A percentile compares a stretch with the other conserved stretches of the same genome.
phyloP scores from a whole-genome alignment of 2,113 vertebrate species.

The sheep (Ovis aries) region DNA sequence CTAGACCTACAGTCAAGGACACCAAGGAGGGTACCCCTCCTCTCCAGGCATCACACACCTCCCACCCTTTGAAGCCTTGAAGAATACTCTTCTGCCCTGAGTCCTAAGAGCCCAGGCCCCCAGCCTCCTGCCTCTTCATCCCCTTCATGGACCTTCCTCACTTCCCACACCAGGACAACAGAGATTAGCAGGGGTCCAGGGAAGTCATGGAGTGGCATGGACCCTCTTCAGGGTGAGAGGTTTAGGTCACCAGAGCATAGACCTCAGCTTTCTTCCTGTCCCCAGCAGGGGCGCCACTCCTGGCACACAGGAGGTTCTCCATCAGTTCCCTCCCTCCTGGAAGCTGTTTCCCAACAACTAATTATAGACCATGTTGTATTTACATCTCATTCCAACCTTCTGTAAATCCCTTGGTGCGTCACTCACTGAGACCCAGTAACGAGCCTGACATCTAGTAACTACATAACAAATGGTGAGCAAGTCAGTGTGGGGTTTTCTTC shows the following conservation, averaged over 20 bases:
- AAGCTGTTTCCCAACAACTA: neutral
- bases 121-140: neutral
- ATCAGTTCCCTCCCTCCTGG: neutral
- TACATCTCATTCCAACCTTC: neutral
- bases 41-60: neutral
- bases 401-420: neutral
- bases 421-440: too few relatives aligned
- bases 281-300: neutral
- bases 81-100: neutral
- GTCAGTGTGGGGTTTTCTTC: neutral
- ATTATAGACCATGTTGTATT: neutral
- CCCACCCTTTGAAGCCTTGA: neutral
- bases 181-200: too few relatives aligned
- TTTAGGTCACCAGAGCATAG: neutral
- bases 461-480: neutral
- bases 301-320: neutral
- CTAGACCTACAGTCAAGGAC: neutral
- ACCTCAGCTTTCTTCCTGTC: neutral
- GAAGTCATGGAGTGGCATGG: accelerated
- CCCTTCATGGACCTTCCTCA: too few relatives aligned
- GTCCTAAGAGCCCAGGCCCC: neutral
- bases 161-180: too few relatives aligned
- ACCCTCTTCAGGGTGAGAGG: neutral
- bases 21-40: neutral
- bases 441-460: neutral